Base-by-base conservation (phyloP, 2,888 invertebrate species). In the Penaeus monodon region DNA sequence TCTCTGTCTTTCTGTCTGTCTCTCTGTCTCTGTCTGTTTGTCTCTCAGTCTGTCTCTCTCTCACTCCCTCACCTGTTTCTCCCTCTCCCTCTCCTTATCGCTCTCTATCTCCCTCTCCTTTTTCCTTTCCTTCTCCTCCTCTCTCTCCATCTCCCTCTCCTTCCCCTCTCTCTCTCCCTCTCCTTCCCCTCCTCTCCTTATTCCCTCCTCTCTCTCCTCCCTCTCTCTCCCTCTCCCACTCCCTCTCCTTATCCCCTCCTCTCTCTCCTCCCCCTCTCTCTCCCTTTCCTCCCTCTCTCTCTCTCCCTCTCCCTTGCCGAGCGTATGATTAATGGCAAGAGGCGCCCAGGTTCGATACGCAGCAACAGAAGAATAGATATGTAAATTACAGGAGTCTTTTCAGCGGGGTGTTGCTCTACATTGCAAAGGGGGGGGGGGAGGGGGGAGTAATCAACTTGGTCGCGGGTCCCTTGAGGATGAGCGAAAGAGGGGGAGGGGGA, bases 261-360 rank as follows among this genome's bases (percentile, higher is more conserved):
- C 57, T 7, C 22, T 20, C 24, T 38, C 8, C 78, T 49, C 49
- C 27, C 38, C n/a, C 38, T n/a, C 44, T 20, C 24, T 38, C 77
- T 77, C 77, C 27, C 17, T 57, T 78, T 57, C 22, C 78, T 22
- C 78, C 57, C 78, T 44, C 78, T 24, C 78, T 57, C 78, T 44
- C 78, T 78, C 78, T 49, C 27, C 57, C 57, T 78, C 57, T 44
- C 44, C 57, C 78, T 44, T 38, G 17, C 44, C 44, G 38, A 73
- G 33, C 33, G 73, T 73, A 38, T 73, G 73, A 73, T 73, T 38
- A 29, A 57, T 57, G 57, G 57, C 17, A 33, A 33, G 73, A 33
- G 14, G 33, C 33, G 33, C 33, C 38, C 38, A 38, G 73, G 38
- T 73, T 38, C 24, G 73, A 73, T 33, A 38, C 38, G 14, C 24